Conservation (phyloP, 2,113 vertebrate genomes). For the Notothenia coriiceps region DNA sequence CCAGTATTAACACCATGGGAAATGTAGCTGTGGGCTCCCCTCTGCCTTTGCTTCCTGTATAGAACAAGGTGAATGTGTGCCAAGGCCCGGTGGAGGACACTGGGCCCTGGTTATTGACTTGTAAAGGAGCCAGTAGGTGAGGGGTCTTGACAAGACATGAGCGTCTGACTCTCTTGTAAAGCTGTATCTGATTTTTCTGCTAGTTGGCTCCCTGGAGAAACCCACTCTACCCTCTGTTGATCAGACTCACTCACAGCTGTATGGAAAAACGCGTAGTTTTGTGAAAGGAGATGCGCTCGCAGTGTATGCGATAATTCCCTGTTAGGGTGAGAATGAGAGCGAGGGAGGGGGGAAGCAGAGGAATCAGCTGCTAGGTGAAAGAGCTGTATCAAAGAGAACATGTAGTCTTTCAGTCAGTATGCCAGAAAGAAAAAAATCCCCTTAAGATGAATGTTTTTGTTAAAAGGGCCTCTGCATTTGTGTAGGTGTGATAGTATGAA, state of each 20-base stretch:
- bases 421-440: neutral
- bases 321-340: slow-evolving; percentile 41
- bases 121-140: slow-evolving; percentile 84
- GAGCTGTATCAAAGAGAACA: neutral
- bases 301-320: slow-evolving; percentile 77
- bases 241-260: slow-evolving; percentile 90
- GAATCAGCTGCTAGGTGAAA: slow-evolving; percentile 51
- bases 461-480: slow-evolving; percentile 41
- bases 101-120: slow-evolving; percentile 82
- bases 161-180: slow-evolving; percentile 81
- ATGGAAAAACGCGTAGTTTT: slow-evolving; percentile 86
- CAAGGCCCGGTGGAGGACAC: slow-evolving; percentile 72
- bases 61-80: slow-evolving; percentile 66
- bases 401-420: slow-evolving; percentile 60
- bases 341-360: slow-evolving; percentile 17
- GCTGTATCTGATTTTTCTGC: slow-evolving; percentile 89
- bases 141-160: slow-evolving; percentile 84
- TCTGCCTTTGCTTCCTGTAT: slow-evolving; percentile 37
- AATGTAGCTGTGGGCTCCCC: neutral
- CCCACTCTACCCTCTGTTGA: slow-evolving; percentile 84
- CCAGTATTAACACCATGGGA: neutral
- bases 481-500: slow-evolving; percentile 80
- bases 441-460: slow-evolving; percentile 50
- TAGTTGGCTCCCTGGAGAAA: slow-evolving; percentile 92
- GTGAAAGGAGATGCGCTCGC: slow-evolving; percentile 86